Evolutionary conservation across 2,888 invertebrate genomes (phyloP).

Genomic region (Anodontia alba): DNA sequence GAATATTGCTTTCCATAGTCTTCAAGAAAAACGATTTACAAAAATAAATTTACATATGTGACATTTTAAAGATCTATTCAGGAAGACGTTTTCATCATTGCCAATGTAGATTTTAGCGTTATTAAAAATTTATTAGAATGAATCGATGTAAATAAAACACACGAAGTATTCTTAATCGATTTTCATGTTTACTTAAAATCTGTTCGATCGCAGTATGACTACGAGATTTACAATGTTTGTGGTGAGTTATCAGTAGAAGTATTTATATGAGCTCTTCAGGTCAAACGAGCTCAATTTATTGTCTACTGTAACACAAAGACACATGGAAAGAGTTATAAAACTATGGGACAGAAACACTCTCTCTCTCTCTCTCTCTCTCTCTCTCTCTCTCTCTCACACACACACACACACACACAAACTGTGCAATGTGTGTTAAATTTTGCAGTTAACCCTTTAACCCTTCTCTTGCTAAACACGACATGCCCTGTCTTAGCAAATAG

Average conservation of each 20-base stretch:
- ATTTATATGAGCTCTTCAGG: constrained; percentile 13
- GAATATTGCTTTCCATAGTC: not conserved
- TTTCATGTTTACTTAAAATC: constrained; percentile 1
- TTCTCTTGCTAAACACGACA: too few relatives aligned
- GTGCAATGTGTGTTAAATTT: too few relatives aligned
- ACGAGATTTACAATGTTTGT: not conserved
- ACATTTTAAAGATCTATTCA: constrained; percentile 6
- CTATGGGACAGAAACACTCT: too few relatives aligned
- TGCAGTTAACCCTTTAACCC: too few relatives aligned
- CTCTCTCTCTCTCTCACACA: too few relatives aligned
- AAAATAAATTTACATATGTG: constrained; percentile 12
- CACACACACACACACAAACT: too few relatives aligned
- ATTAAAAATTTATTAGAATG: constrained; percentile 11
- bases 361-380: too few relatives aligned
- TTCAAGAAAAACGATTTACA: constrained; percentile 5
- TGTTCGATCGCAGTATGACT: constrained; percentile 7
- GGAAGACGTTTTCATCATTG: not conserved
- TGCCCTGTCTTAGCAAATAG: too few relatives aligned
- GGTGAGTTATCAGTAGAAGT: not conserved
- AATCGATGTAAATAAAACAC: constrained; percentile 5
- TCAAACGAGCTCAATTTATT: constrained; percentile 1
- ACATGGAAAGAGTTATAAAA: too few relatives aligned
- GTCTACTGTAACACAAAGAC: not conserved
- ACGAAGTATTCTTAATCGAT: constrained; percentile 9
- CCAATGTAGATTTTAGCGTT: not conserved